Evolutionary conservation across 30 jellyfish, hydroid and myxozoan species (phyloP), one percentile per base, ranked within the genome.

Genomic region (Aurelia sp.): DNA sequence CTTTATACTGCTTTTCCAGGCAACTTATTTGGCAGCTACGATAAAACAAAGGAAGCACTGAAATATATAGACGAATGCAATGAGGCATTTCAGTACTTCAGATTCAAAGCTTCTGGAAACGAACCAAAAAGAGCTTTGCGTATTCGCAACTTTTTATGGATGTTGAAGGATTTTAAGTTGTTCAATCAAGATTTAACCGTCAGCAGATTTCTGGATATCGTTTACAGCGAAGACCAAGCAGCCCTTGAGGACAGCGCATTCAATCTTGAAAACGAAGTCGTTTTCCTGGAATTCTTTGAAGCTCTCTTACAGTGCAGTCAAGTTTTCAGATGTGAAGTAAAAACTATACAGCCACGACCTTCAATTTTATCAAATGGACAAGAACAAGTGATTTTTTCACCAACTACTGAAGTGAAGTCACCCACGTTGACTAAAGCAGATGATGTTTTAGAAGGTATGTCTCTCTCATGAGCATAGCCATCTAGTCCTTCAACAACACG

Each of bases 211-310:
- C 84, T 85, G 55, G 86, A 90, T 13, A 52, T 86, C 17, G 50
- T 89, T 16, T 41, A 85, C 60, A 57, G 65, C 12, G 97, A 84
- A 38, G 96, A 77, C 27, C 55, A 63, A 44, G 67, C 13, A n/a
- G 81, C n/a, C 69, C 82, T 53, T 3, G 94, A 87, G 50, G 95
- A 81, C 17, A 74, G 90, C 0, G 79, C 66, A 66, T 79, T 47
- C 71, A 94, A 90, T 72, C 80, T 92, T 35, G 94, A 88, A 21
- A 64, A 35, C 22, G 94, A 82, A 62, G 38, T 92, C 31, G 90
- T 87, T 13, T 88, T 88, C 64, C 87, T 92, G 66, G 98, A 92
- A 60, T 87, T 92, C 74, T 57, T 80, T 27, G 98, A 92, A 63
- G 41, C 86, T 18, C 83, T 92, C 11, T 44, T 82, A 18, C 90